phyloP scores from a whole-genome alignment of 92 coral and sea anemone species.

The Palythoa grandis region DNA sequence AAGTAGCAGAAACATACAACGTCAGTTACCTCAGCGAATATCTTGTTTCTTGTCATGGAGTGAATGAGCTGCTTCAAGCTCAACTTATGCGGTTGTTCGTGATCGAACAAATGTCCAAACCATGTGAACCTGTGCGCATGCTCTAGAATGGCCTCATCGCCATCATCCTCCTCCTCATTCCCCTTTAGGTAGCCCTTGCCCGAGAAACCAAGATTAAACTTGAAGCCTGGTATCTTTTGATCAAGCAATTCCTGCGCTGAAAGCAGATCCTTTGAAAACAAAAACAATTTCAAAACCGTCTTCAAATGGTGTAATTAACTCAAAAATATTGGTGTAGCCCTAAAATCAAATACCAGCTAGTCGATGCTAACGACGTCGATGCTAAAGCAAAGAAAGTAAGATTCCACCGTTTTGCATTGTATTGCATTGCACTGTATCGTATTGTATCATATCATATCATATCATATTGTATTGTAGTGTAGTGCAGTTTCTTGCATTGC shows the following conservation, averaged over 20 bases:
- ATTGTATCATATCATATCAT: neutral
- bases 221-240: constrained; percentile 86
- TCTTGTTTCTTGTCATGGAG: constrained; percentile 78
- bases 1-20: no score
- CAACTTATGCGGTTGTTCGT: constrained; percentile 93
- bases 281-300: neutral
- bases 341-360: neutral
- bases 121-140: constrained; percentile 88
- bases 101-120: constrained; percentile 96
- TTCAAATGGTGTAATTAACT: neutral
- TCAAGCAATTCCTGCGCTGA: constrained; percentile 77
- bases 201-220: constrained; percentile 94
- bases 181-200: constrained; percentile 89
- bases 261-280: constrained; percentile 72
- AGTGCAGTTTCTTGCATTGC: no score
- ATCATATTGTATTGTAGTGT: no score
- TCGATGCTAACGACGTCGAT: neutral
- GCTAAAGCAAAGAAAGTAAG: neutral
- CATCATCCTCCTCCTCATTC: constrained; percentile 82
- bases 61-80: constrained; percentile 69
- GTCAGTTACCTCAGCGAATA: constrained; percentile 81
- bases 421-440: neutral
- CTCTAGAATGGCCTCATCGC: constrained; percentile 81
- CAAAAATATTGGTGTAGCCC: neutral
- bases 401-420: neutral